phyloP scores from a whole-genome alignment of 2,797 vertebrate genomes.

The Chanos chanos region DNA sequence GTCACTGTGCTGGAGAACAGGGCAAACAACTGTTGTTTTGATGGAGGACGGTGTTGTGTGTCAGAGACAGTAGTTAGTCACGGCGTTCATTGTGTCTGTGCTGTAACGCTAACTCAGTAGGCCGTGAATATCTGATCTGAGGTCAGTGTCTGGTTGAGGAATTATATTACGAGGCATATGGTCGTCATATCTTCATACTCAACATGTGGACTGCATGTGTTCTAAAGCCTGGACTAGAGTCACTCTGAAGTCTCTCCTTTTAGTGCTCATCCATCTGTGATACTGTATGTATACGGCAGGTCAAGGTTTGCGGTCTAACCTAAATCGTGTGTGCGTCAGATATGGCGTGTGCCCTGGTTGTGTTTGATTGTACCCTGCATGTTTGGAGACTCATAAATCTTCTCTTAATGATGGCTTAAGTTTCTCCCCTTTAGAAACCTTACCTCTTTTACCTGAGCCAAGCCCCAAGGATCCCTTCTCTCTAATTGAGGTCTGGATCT shows the following conservation, averaged over 20 bases:
- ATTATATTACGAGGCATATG: constrained; percentile 32
- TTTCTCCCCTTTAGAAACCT: constrained; percentile 41
- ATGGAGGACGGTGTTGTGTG: constrained; percentile 48
- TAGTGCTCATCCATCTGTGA: too few species aligned
- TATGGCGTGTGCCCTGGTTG: too few species aligned
- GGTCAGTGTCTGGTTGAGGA: constrained; percentile 18
- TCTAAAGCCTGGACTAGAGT: too few species aligned
- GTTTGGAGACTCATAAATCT: constrained; percentile 11
- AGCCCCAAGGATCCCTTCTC: constrained; percentile 27
- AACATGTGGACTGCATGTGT: too few species aligned
- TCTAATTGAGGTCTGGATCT: constrained; percentile 35
- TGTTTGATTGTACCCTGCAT: not conserved
- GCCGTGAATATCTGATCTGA: constrained; percentile 29
- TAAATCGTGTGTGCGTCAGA: too few species aligned
- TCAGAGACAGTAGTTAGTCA: constrained; percentile 43
- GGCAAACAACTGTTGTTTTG: constrained; percentile 5
- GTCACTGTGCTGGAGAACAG: not conserved
- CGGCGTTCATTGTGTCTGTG: constrained; percentile 28
- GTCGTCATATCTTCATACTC: not conserved
- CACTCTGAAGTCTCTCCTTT: too few species aligned
- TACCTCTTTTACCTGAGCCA: constrained; percentile 28
- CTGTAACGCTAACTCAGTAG: constrained; percentile 52
- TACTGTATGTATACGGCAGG: too few species aligned
- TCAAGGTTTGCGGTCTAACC: too few species aligned
- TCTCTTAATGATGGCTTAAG: constrained; percentile 27